Evolutionary conservation across 2,113 vertebrate genomes (phyloP), one percentile per base, ranked within the genome.

Genomic region (Neodontobutis hainanensis): DNA sequence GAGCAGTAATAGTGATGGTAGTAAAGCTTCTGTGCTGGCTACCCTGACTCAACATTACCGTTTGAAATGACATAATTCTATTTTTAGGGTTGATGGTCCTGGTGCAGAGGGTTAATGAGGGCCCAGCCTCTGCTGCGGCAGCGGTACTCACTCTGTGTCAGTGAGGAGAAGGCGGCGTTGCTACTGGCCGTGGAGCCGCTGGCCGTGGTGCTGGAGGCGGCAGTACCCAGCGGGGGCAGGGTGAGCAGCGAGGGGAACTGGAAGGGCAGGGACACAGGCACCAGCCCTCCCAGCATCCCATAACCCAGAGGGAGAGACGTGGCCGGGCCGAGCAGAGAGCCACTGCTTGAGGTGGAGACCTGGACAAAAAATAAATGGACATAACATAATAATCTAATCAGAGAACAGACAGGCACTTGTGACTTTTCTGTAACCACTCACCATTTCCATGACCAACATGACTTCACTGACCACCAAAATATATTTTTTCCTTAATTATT

Each of bases 241-340:
- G 93, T 95, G 45, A 98, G 93, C 73, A 99, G 92, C 75, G 94
- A 84, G 56, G 97, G 95, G 91, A 96, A 98, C 93, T 96, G 96
- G 93, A 97, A 99, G 88, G 97, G 96, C 88, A 98, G 92, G 50
- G 96, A 96, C 62, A 97, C 97, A 48, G 96, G 97, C 87, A 98
- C 96, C 91, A 99, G 94, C 68, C 96, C 95, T 66, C 97, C 95
- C 89, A 98, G 92, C 95, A 99, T 98, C 87, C 97, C 95, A 72
- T 95, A 98, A 38, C 94, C 94, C 85, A 98, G 93, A 51, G 97
- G 95, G 73, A 96, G 95, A 86, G 96, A 91, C 46, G 95, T 88
- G 84, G 94, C 88, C 9, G 94, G 93, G 86, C 94, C 91, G 78
- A 98, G 93, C 80, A 98, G 91, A 35, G 93, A 3, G 42, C 80